Percentiles rank a stretch among this genome's conserved stretches.
Evolutionary conservation across 2,113 vertebrate genomes (phyloP).

Genomic region (Thomomys bottae): DNA sequence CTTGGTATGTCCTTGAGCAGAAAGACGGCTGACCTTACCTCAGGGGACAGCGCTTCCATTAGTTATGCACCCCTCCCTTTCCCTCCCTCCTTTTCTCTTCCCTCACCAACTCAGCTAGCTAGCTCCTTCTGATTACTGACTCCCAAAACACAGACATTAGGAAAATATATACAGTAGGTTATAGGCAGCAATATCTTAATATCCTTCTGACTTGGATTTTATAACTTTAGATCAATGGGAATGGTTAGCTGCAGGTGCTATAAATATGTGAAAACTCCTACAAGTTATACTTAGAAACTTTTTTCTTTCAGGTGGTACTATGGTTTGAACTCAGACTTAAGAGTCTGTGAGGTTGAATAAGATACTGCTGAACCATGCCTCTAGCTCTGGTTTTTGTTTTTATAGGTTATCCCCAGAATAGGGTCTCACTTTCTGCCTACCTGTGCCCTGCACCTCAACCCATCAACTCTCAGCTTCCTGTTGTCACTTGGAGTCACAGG

Average conservation of each 20-base stretch:
- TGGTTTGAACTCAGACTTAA: too few relatives aligned
- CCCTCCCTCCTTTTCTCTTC: too few relatives aligned
- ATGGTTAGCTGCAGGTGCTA: background rate
- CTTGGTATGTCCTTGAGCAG: background rate
- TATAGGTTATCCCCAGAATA: too few relatives aligned
- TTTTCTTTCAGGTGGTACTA: too few relatives aligned
- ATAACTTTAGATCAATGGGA: background rate
- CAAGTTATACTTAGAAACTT: background rate
- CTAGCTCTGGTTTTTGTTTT: too few relatives aligned
- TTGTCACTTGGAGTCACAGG: too few relatives aligned
- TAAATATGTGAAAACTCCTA: background rate
- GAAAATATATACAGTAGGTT: background rate
- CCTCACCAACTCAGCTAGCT: background rate
- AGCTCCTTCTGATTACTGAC: background rate
- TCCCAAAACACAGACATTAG: background rate
- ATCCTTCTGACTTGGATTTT: background rate
- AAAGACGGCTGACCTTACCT: background rate
- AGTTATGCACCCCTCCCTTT: background rate
- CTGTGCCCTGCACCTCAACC: too few relatives aligned
- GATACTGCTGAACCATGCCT: too few relatives aligned
- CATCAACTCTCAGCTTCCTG: too few relatives aligned
- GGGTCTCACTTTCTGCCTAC: too few relatives aligned
- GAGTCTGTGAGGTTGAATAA: too few relatives aligned
- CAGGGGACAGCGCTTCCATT: background rate
- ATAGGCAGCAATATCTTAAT: background rate